Percentiles rank a stretch among this genome's conserved stretches.
phyloP scores from a whole-genome alignment of 2,113 vertebrate species.

The Cervus canadensis region DNA sequence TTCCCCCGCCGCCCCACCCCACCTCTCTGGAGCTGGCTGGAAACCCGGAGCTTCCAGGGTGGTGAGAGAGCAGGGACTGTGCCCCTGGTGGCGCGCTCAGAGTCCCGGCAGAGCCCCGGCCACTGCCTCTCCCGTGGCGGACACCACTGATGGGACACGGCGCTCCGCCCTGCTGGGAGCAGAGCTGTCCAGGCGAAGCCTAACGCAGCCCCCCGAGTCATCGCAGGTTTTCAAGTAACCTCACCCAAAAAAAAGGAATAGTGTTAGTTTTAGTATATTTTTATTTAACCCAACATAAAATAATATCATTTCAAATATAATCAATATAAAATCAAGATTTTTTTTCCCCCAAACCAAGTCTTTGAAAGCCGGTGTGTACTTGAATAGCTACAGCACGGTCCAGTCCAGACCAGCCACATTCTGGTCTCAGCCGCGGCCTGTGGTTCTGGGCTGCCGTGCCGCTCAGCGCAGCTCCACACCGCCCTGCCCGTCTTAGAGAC shows the following conservation, averaged over 20 bases:
- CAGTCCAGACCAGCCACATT: background rate
- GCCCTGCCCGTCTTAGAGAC: background rate
- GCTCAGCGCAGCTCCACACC: rapidly evolving
- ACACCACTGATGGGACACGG: too few relatives aligned
- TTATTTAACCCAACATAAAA: background rate
- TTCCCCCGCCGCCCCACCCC: background rate
- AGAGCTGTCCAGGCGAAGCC: background rate
- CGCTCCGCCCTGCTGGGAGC: background rate
- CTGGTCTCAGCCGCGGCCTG: rapidly evolving
- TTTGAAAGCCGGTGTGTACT: background rate
- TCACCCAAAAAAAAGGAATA: background rate
- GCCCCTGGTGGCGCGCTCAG: background rate
- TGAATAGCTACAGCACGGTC: background rate
- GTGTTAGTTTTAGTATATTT: background rate
- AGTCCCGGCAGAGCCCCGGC: background rate
- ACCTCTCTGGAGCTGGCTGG: background rate
- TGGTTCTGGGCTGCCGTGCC: rapidly evolving
- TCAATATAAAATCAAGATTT: background rate
- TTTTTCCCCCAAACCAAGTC: background rate
- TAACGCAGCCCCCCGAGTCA: background rate
- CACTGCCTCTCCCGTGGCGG: background rate
- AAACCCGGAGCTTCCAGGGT: background rate
- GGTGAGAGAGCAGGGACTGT: background rate
- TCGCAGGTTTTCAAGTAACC: background rate
- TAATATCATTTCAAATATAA: background rate